Base-by-base conservation (phyloP, 2,888 invertebrate species). In the Schizotus pectinicornis region DNA sequence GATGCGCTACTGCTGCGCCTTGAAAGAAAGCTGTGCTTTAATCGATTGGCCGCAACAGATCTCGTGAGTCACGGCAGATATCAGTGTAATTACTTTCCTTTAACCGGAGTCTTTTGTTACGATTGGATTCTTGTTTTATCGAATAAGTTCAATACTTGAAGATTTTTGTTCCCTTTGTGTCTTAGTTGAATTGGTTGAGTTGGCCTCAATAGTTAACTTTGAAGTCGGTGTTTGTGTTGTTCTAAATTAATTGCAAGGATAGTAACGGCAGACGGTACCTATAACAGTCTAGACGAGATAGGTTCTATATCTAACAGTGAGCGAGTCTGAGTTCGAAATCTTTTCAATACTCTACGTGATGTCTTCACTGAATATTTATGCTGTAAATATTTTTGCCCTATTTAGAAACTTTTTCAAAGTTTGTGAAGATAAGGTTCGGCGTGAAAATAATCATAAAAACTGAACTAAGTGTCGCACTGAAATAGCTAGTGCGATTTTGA, bases 121-220 rank as follows among this genome's bases (percentile, higher is more conserved):
- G 46, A 45, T 59, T 58, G 46, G 56, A 59, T 61, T 42, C 47
- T 51, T 50, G 53, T 61, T 61, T 61, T 63, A 57, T 63, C 58
- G 63, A 58, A 62, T 59, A 54, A 65, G 62, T 65, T 65, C 63
- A 56, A 63, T 65, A 59, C 58, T 61, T 63, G 49, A 56, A 60
- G 35, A 49, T 48, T 65, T 63, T 58, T 63, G 50, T 55, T 57
- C 55, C 57, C 52, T 57, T 61, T 61, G 50, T 55, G 46, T 38
- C 33, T 39, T 13, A 13, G 31, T 30, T 48, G 30, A 42, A 41
- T 48, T 33, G 34, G 22, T 47, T 11, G 31, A 39, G 32, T 31
- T 56, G 13, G 39, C 32, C 50, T 56, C 39, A 46, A 47, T 13
- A 31, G 22, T 30, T 22, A 33, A 43, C 50, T 51, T 56, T 50